These are phyloP conservation scores for Eristalinus aeneus DNA, from an alignment of 2,888 invertebrate species.

Conservation along the genomic window DNA sequence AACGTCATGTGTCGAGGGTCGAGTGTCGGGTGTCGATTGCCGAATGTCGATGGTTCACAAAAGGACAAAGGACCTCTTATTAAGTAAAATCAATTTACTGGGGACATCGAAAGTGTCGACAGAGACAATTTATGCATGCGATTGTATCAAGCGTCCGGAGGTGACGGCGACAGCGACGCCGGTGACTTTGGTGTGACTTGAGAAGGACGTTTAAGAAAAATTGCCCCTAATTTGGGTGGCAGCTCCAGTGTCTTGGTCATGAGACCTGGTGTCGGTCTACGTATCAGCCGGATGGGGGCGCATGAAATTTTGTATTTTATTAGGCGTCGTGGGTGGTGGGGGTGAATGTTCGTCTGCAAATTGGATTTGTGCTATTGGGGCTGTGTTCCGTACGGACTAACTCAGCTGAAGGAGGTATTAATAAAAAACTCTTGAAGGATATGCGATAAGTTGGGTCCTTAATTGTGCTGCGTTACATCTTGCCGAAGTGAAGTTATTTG, in stretches of 20 bases:
- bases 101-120: background rate
- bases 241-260: background rate
- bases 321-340: slow-evolving; percentile 24
- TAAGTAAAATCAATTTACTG: slow-evolving; percentile 34
- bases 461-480: slow-evolving; percentile 42
- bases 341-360: slow-evolving; percentile 32
- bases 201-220: slow-evolving; percentile 54
- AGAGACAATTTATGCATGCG: background rate
- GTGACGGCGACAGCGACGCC: no score
- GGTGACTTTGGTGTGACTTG: slow-evolving; percentile 40
- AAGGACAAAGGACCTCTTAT: background rate
- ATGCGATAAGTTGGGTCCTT: slow-evolving; percentile 30
- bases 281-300: slow-evolving; percentile 8
- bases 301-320: slow-evolving; percentile 66
- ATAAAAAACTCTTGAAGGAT: slow-evolving; percentile 46
- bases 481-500: slow-evolving; percentile 47
- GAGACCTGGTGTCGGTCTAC: background rate
- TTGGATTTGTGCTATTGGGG: slow-evolving; percentile 48
- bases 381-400: slow-evolving; percentile 39
- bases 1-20: slow-evolving; percentile 19
- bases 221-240: slow-evolving; percentile 41
- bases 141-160: background rate
- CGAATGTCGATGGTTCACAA: background rate
- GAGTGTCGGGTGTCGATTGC: slow-evolving; percentile 3
- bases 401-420: slow-evolving; percentile 49